Evolutionary conservation across 2,888 invertebrate genomes (phyloP).

Genomic region (Lasioglossum villosulum): DNA sequence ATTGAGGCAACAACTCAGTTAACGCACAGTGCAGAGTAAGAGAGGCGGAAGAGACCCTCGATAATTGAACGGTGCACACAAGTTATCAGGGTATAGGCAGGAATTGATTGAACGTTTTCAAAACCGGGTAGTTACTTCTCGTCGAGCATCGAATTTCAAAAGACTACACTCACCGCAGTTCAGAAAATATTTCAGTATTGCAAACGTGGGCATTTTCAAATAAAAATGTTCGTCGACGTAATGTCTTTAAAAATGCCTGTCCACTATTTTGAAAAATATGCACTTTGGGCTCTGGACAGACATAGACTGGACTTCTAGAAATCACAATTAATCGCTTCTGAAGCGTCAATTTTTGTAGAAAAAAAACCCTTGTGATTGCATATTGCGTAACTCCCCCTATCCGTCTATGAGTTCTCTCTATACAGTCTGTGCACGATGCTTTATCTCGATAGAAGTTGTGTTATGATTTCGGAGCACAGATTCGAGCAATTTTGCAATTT

Average conservation of each 20-base stretch:
- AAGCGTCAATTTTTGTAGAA: no score
- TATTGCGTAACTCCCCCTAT: no score
- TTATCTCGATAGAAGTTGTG: no score
- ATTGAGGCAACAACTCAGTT: slow-evolving; percentile 73
- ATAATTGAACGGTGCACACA: slow-evolving; percentile 68
- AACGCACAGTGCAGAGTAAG: slow-evolving; percentile 54
- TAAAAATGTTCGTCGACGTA: background rate
- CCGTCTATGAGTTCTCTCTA: no score
- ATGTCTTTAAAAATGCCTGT: background rate
- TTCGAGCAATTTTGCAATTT: no score
- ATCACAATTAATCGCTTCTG: no score
- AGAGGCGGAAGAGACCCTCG: slow-evolving; percentile 61
- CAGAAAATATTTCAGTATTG: background rate
- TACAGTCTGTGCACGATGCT: no score
- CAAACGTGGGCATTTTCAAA: background rate
- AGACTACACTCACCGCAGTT: background rate
- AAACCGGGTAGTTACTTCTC: slow-evolving; percentile 25
- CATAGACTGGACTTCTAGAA: no score
- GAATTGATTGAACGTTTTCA: slow-evolving; percentile 60
- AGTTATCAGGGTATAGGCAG: slow-evolving; percentile 48
- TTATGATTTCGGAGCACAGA: no score
- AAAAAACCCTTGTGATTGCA: no score
- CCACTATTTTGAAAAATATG: background rate
- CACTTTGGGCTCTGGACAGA: no score
- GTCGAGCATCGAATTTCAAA: background rate